These are phyloP conservation scores for Drosophila barbarae DNA, from an alignment of 2,888 invertebrate species.

Conservation along the genomic window DNA sequence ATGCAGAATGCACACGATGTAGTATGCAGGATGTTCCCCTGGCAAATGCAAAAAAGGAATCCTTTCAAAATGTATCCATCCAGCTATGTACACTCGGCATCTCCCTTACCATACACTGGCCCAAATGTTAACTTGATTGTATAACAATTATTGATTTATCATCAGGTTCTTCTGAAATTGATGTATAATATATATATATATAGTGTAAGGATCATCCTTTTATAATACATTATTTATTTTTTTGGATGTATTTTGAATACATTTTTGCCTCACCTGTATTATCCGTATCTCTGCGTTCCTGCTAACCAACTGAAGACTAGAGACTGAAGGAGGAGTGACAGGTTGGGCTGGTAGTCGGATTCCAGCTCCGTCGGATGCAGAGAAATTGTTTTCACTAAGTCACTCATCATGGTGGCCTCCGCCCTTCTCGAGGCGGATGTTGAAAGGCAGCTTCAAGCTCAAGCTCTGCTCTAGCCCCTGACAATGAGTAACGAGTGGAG, in stretches of 20 bases:
- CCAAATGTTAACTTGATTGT: not conserved
- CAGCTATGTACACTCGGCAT: no score
- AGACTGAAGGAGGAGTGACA: not conserved
- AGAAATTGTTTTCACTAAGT: conserved; percentile 64
- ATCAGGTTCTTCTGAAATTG: no score
- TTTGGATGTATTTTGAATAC: not conserved
- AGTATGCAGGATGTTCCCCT: conserved; percentile 5
- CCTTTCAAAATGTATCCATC: conserved; percentile 14
- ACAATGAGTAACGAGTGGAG: conserved; percentile 42
- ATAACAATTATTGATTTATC: no score
- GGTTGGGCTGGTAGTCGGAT: conserved; percentile 6
- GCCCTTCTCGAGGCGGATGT: conserved; percentile 37
- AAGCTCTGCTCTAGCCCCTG: conserved; percentile 24
- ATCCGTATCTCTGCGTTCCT: not conserved
- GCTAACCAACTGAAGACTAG: conserved; percentile 1
- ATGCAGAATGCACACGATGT: conserved; percentile 6
- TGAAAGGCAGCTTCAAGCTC: conserved; percentile 38
- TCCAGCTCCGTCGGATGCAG: conserved; percentile 26
- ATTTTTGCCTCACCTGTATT: not conserved
- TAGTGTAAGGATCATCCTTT: no score
- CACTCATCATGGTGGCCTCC: conserved; percentile 56
- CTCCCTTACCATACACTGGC: not conserved
- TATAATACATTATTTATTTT: no score
- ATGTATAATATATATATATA: no score
- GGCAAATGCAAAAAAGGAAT: conserved; percentile 21